These are phyloP conservation scores for Phrynocephalus forsythii DNA, from an alignment of 2,797 vertebrate genomes.

Conservation along the genomic window DNA sequence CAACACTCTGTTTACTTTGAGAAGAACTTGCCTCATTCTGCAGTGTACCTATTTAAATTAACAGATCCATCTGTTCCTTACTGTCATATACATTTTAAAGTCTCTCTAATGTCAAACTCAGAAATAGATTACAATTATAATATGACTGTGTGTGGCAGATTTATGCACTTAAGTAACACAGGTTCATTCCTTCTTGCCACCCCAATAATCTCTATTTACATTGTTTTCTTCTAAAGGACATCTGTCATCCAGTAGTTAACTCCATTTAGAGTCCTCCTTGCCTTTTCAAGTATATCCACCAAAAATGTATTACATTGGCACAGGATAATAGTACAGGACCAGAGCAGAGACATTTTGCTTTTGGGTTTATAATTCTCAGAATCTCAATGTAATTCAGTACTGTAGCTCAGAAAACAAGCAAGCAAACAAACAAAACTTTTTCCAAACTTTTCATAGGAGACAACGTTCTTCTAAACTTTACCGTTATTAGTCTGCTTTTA, in stretches of 20 bases:
- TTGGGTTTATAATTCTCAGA: no score
- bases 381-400: no score
- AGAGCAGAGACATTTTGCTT: no score
- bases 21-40: no score
- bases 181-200: slow-evolving; percentile 37
- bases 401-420: no score
- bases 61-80: slow-evolving; percentile 52
- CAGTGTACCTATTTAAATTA: slow-evolving; percentile 48
- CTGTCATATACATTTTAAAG: slow-evolving; percentile 57
- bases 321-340: no score
- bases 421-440: no score
- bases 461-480: rapidly evolving
- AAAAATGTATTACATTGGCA: slow-evolving; percentile 14
- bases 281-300: neutral
- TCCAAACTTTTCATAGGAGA: neutral
- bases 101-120: slow-evolving; percentile 48
- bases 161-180: slow-evolving; percentile 41
- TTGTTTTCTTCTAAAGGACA: neutral
- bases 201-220: neutral
- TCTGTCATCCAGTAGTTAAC: slow-evolving; percentile 34
- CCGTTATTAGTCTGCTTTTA: neutral
- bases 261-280: slow-evolving; percentile 6
- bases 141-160: slow-evolving; percentile 28
- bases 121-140: slow-evolving; percentile 38
- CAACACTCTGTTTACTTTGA: no score